Evolutionary conservation across 1,140 invertebrate species (phyloP).

Genomic region (Leptinotarsa lineolata): DNA sequence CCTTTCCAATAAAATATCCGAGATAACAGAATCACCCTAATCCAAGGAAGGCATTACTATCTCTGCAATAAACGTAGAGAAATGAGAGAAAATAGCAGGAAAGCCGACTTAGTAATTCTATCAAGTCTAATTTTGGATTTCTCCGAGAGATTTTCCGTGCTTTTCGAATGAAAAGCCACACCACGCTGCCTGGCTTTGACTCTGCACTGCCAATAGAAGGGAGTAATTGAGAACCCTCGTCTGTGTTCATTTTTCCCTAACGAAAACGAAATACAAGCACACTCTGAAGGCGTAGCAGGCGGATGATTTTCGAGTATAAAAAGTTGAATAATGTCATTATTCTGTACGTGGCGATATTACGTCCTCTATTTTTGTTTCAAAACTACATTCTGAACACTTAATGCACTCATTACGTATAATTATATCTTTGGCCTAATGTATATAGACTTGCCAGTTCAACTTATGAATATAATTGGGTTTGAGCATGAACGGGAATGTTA

Average conservation of each 20-base stretch:
- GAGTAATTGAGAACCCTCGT: constrained; percentile 7
- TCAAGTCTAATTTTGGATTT: constrained; percentile 26
- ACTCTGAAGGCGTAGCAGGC: neutral
- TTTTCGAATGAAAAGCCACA: constrained; percentile 28
- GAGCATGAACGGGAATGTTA: too few species aligned
- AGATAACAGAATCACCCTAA: constrained; percentile 6
- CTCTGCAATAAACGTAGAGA: constrained; percentile 17
- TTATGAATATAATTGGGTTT: too few species aligned
- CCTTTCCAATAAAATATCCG: neutral
- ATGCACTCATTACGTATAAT: too few species aligned
- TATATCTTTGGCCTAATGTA: too few species aligned
- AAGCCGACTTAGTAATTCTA: constrained; percentile 24
- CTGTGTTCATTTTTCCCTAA: neutral
- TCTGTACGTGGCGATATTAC: too few species aligned
- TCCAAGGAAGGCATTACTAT: constrained; percentile 1
- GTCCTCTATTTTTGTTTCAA: too few species aligned
- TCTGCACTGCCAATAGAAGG: constrained; percentile 6
- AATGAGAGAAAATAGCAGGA: constrained; percentile 23
- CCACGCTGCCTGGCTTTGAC: constrained; percentile 9
- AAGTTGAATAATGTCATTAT: neutral
- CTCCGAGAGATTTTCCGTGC: constrained; percentile 23
- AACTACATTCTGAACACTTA: too few species aligned
- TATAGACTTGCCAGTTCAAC: too few species aligned
- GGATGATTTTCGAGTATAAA: neutral
- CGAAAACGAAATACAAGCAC: neutral